These are phyloP conservation scores for Phocides pigmalion DNA, from an alignment of 1,140 invertebrate genomes.

Conservation along the genomic window DNA sequence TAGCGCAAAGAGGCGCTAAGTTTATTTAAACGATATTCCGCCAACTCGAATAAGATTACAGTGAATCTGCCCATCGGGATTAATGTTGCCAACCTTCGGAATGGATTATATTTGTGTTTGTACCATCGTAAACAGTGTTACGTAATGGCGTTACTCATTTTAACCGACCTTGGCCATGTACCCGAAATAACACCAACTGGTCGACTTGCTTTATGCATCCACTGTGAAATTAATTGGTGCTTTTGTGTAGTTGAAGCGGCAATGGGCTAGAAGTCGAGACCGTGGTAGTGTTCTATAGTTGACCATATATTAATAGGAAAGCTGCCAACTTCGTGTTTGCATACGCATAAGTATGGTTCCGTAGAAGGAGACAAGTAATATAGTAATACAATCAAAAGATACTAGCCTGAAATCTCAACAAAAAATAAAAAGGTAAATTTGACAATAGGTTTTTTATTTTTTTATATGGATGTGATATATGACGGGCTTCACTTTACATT, in stretches of 20 bases:
- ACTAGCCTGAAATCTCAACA: too few relatives aligned
- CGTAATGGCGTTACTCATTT: constrained; percentile 26
- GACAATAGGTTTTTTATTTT: too few relatives aligned
- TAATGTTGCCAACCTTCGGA: background rate
- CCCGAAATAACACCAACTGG: constrained; percentile 16
- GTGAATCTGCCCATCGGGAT: constrained; percentile 1
- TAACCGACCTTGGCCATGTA: constrained; percentile 37
- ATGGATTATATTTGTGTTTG: background rate
- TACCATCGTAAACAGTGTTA: constrained; percentile 4
- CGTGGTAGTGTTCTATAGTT: too few relatives aligned
- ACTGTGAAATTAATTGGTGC: background rate
- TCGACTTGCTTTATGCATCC: constrained; percentile 7
- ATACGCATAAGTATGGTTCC: too few relatives aligned
- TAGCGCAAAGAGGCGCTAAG: background rate
- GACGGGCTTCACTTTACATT: too few relatives aligned
- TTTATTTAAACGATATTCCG: background rate
- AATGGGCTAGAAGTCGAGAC: too few relatives aligned
- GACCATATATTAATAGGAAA: too few relatives aligned
- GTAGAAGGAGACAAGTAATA: too few relatives aligned
- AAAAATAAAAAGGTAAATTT: too few relatives aligned
- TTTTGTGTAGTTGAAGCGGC: background rate
- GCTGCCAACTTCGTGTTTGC: too few relatives aligned
- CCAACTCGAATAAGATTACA: background rate
- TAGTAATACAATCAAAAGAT: too few relatives aligned
- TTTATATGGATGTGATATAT: too few relatives aligned